These are phyloP conservation scores for Zygothrica quintamaculata DNA, from an alignment of 2,888 invertebrate genomes.

Conservation along the genomic window DNA sequence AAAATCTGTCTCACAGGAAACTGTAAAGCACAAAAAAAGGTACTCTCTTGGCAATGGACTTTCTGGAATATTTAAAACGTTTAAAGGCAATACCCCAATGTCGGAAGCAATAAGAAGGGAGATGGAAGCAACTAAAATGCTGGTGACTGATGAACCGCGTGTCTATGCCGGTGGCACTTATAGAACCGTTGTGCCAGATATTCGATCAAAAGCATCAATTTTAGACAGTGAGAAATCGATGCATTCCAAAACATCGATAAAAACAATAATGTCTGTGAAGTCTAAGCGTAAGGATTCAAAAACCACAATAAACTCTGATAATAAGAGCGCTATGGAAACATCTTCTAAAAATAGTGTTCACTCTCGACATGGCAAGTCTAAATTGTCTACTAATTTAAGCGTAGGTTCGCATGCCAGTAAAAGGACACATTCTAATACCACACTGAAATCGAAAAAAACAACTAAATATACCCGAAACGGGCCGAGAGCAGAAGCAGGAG, in stretches of 20 bases:
- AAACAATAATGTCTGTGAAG: slow-evolving; percentile 40
- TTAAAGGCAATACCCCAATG: slow-evolving; percentile 45
- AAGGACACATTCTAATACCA: slow-evolving; percentile 5
- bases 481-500: neutral
- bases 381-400: slow-evolving; percentile 2
- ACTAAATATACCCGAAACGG: too few relatives aligned
- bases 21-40: too few relatives aligned
- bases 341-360: neutral
- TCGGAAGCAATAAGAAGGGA: slow-evolving; percentile 64
- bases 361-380: neutral
- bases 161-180: slow-evolving; percentile 42
- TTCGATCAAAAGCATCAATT: fast-evolving
- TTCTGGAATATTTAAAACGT: slow-evolving; percentile 11
- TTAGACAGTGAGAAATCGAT: too few relatives aligned
- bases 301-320: slow-evolving; percentile 18
- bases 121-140: slow-evolving; percentile 55
- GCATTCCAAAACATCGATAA: too few relatives aligned
- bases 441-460: slow-evolving; percentile 1
- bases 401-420: neutral
- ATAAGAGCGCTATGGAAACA: too few relatives aligned
- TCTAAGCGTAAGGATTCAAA: slow-evolving; percentile 18
- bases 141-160: slow-evolving; percentile 19
- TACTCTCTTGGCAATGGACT: too few relatives aligned
- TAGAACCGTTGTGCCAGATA: neutral
- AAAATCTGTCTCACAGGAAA: slow-evolving; percentile 38